Base-by-base conservation (phyloP, 2,797 vertebrate species). In the Xyrichtys novacula region DNA sequence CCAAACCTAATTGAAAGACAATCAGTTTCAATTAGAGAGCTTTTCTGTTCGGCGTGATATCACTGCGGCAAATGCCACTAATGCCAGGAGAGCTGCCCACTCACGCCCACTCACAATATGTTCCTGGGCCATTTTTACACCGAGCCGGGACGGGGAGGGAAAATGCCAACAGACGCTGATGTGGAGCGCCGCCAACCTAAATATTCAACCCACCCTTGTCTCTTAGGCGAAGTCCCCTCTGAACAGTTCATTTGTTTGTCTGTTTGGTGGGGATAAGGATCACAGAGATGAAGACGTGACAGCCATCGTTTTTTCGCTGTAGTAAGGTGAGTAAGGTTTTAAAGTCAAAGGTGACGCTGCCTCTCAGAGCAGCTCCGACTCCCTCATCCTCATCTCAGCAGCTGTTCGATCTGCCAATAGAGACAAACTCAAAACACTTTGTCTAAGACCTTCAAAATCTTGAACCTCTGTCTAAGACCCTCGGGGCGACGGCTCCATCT, bases 51-150 rank as follows among this genome's bases (percentile, higher is more conserved):
- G 19, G 57, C 0, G 12, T 12, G 64, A 22, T 23, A 5, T 8
- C 15, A 43, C 64, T 3, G 31, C 50, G 55, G 49, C 6, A 49
- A 58, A 60, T 6, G 53, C 32, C 12, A 9, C 40, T 54, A 29
- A 71, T 55, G 60, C 73, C 28, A n/a, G 61, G 16, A 72, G 52
- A n/a, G 39, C 60, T 44, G 78, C 75, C 73, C 58, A 67, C 71
- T 70, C 23, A 36, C 46, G 0, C 82, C 82, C 80, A 83, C 85
- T 66, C 65, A 11, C 81, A 83, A 74, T 83, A 80, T 80, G 71
- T 39, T 71, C 31, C 32, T 2, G 2, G 42, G 62, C 26, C 38
- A 34, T 63, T 53, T 78, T 65, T 49, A 62, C 66, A 62, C 55
- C 16, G 40, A 36, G 55, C 5, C 22, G 7, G 68, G 49, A 60